Evolutionary conservation across 2,888 invertebrate species (phyloP).

Genomic region (Lepetodrilus schrolli): DNA sequence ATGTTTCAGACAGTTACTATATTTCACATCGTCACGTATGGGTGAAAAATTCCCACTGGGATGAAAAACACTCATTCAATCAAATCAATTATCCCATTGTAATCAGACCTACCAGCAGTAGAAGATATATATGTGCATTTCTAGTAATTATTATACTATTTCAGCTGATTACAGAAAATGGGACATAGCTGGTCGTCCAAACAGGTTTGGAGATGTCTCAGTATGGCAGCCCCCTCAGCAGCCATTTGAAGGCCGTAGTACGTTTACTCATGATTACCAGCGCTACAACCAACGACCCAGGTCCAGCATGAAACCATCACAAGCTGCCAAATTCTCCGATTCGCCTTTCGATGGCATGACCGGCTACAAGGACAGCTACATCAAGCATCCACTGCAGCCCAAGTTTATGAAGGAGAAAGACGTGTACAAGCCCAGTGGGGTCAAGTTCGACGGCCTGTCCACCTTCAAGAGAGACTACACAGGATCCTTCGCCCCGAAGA

Average conservation of each 20-base stretch:
- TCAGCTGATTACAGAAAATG: constrained; percentile 72
- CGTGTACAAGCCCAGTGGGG: constrained; percentile 60
- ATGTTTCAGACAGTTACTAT: too few relatives aligned
- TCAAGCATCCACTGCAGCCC: constrained; percentile 68
- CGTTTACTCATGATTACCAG: constrained; percentile 70
- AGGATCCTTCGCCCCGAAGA: constrained; percentile 54
- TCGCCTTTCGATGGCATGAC: constrained; percentile 72
- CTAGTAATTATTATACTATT: too few relatives aligned
- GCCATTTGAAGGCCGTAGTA: constrained; percentile 71
- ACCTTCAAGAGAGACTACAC: constrained; percentile 69
- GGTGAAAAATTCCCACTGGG: too few relatives aligned
- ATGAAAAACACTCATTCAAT: too few relatives aligned
- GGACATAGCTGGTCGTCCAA: constrained; percentile 54
- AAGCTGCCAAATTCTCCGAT: constrained; percentile 64
- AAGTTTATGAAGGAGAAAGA: constrained; percentile 56
- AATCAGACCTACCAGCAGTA: too few relatives aligned
- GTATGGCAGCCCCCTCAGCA: constrained; percentile 67
- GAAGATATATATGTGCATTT: too few relatives aligned
- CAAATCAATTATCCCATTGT: too few relatives aligned
- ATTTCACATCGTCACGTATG: too few relatives aligned
- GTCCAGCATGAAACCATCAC: constrained; percentile 67
- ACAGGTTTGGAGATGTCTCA: constrained; percentile 48
- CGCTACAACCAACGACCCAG: constrained; percentile 62
- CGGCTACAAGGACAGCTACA: constrained; percentile 71
- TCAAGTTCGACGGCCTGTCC: constrained; percentile 69